Evolutionary conservation across 2,888 invertebrate genomes (phyloP).

Genomic region (Polia nebulosa): DNA sequence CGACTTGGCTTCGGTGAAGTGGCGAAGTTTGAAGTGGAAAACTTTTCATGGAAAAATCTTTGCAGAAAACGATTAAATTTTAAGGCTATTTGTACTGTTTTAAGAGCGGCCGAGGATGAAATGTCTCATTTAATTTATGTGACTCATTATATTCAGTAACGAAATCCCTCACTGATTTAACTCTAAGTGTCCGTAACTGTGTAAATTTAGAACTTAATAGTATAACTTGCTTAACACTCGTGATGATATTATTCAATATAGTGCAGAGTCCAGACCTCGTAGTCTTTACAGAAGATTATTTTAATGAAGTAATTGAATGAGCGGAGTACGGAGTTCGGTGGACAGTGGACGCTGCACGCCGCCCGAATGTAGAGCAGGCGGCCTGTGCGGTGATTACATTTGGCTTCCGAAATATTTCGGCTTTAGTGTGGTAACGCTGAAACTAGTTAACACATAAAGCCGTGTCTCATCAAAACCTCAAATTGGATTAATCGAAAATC

Average conservation of each 20-base stretch:
- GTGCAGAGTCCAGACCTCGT: slow-evolving; percentile 76
- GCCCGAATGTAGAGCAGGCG: slow-evolving; percentile 81
- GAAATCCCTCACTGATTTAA: slow-evolving; percentile 61
- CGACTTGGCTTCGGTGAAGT: slow-evolving; percentile 89
- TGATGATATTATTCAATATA: slow-evolving; percentile 76
- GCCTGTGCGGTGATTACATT: slow-evolving; percentile 79
- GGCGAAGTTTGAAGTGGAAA: slow-evolving; percentile 91
- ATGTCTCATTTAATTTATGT: slow-evolving; percentile 75
- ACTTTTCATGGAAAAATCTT: slow-evolving; percentile 90
- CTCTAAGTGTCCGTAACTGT: slow-evolving; percentile 62
- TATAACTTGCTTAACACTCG: slow-evolving; percentile 72
- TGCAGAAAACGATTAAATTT: slow-evolving; percentile 89
- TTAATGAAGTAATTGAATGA: slow-evolving; percentile 87
- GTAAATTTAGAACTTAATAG: slow-evolving; percentile 65
- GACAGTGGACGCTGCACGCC: slow-evolving; percentile 81
- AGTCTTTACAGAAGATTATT: slow-evolving; percentile 83
- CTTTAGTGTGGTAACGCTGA: slow-evolving; percentile 58
- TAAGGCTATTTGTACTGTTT: slow-evolving; percentile 88
- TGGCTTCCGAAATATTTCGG: slow-evolving; percentile 59
- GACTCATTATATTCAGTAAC: slow-evolving; percentile 67
- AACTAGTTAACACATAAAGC: slow-evolving; percentile 62
- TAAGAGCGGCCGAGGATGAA: slow-evolving; percentile 76
- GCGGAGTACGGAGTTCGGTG: slow-evolving; percentile 72
- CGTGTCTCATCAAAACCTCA: slow-evolving; percentile 66
- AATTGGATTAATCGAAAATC: slow-evolving; percentile 71